Evolutionary conservation across 2,888 invertebrate genomes (phyloP).

Genomic region (Aphidoletes aphidimyza): DNA sequence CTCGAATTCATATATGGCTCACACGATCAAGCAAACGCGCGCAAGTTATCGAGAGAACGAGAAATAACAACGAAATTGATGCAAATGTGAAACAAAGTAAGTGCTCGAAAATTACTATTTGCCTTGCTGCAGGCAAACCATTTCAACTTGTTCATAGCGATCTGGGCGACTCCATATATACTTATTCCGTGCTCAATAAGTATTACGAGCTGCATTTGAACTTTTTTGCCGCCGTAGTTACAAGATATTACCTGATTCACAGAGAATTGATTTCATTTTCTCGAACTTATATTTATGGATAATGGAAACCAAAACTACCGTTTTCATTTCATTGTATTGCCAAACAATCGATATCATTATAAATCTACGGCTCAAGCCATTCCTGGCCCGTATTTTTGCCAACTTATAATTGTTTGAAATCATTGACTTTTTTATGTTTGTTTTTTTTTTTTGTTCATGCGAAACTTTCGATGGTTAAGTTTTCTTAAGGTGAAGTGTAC

Average conservation of each 20-base stretch:
- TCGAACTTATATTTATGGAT: neutral
- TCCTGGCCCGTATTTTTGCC: neutral
- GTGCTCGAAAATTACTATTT: slow-evolving; percentile 30
- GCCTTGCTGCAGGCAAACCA: slow-evolving; percentile 7
- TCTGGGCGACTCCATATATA: too few relatives aligned
- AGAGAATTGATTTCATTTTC: neutral
- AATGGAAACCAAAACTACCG: neutral
- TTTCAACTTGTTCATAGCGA: too few relatives aligned
- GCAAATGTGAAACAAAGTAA: slow-evolving; percentile 20
- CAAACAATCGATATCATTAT: slow-evolving; percentile 43
- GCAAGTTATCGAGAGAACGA: neutral
- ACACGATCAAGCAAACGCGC: too few relatives aligned
- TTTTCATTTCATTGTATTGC: neutral
- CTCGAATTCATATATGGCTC: too few relatives aligned
- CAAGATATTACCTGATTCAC: neutral
- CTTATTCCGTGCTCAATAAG: too few relatives aligned
- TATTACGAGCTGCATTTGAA: neutral
- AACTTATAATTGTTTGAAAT: slow-evolving; percentile 41
- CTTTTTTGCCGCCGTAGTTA: neutral
- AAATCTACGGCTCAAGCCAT: neutral
- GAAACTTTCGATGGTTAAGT: neutral
- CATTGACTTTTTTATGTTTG: too few relatives aligned
- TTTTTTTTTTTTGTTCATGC: neutral
- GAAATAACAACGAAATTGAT: neutral
- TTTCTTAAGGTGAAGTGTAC: neutral